Evolutionary conservation across 2,113 vertebrate genomes (phyloP).

Genomic region (human (Homo sapiens)): GRCh38 chr3:120166001-120166500

Average conservation of each 20-base stretch:
- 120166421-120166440: background rate
- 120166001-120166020: background rate
- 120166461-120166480: background rate
- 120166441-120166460: no score
- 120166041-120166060: background rate
- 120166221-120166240: background rate
- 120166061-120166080: background rate
- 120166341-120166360: background rate
- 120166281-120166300: background rate
- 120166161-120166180: background rate
- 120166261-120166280: background rate
- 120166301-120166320: background rate
- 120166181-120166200: background rate
- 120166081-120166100: background rate
- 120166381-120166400: background rate
- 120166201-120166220: background rate
- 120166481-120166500: background rate
- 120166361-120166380: background rate
- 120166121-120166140: background rate
- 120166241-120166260: accelerated
- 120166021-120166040: background rate
- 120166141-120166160: background rate
- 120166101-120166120: background rate
- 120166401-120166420: background rate
- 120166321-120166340: background rate